phyloP scores from a whole-genome alignment of 1,140 invertebrate species.

The Berghia stephanieae region DNA sequence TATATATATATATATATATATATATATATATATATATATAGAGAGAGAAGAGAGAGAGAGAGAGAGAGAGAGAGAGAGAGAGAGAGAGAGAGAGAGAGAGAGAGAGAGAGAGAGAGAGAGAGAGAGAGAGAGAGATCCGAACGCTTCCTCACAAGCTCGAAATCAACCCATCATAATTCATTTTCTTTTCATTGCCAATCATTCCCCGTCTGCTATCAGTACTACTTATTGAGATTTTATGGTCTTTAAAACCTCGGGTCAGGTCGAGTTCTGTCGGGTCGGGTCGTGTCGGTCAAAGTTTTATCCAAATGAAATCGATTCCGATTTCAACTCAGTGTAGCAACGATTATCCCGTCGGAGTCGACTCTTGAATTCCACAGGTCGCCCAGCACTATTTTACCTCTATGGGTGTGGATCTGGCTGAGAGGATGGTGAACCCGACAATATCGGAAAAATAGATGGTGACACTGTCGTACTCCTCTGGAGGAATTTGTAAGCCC shows the following conservation, averaged over 20 bases:
- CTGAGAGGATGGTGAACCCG: slow-evolving; percentile 75
- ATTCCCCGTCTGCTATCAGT: too few relatives aligned
- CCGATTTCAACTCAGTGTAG: neutral
- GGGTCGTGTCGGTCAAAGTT: neutral
- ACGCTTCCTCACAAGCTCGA: neutral
- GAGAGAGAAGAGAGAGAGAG: neutral
- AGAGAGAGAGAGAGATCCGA: neutral
- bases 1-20: too few relatives aligned
- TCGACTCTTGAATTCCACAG: too few relatives aligned
- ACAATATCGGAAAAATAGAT: slow-evolving; percentile 95
- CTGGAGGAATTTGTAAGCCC: slow-evolving; percentile 86
- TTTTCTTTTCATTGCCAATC: too few relatives aligned
- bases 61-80: neutral
- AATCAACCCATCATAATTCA: too few relatives aligned
- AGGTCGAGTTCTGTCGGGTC: neutral
- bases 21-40: too few relatives aligned
- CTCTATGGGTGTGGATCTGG: slow-evolving; percentile 51
- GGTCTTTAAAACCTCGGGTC: too few relatives aligned
- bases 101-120: neutral
- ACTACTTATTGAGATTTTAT: too few relatives aligned
- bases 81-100: neutral
- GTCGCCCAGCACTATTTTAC: too few relatives aligned
- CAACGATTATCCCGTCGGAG: too few relatives aligned
- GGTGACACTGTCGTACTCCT: slow-evolving; percentile 86
- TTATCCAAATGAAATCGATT: neutral